A percentile compares a stretch with the other conserved stretches of the same genome.
These are phyloP conservation scores for Erinaceus europaeus DNA, from an alignment of 2,113 vertebrate genomes.

Conservation along the genomic window DNA sequence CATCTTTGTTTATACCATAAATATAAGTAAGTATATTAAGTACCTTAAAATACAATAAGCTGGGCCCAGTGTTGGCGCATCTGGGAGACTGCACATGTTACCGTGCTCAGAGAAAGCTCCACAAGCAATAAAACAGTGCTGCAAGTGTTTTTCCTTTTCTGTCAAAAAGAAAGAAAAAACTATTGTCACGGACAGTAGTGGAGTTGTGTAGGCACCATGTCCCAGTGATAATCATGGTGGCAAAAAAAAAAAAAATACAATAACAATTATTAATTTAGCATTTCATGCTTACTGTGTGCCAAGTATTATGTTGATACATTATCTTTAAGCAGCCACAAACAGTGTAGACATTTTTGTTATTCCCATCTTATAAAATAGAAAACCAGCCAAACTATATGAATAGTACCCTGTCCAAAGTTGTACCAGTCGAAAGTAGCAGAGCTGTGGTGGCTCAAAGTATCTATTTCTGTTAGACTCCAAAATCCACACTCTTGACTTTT, in stretches of 20 bases:
- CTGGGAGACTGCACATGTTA: neutral
- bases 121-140: neutral
- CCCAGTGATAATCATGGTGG: too few relatives aligned
- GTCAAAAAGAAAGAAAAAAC: too few relatives aligned
- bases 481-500: neutral
- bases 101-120: neutral
- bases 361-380: constrained; percentile 8
- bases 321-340: neutral
- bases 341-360: neutral
- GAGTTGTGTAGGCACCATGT: too few relatives aligned
- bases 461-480: neutral
- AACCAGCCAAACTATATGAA: neutral
- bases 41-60: too few relatives aligned
- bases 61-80: too few relatives aligned
- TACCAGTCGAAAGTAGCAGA: neutral
- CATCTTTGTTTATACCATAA: neutral
- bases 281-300: neutral
- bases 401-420: neutral
- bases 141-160: too few relatives aligned
- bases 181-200: too few relatives aligned
- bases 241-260: neutral
- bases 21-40: too few relatives aligned
- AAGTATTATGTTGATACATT: neutral
- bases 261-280: neutral
- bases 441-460: neutral